Conservation (phyloP, 2,888 invertebrate species). For the Tachystola acroxantha region DNA sequence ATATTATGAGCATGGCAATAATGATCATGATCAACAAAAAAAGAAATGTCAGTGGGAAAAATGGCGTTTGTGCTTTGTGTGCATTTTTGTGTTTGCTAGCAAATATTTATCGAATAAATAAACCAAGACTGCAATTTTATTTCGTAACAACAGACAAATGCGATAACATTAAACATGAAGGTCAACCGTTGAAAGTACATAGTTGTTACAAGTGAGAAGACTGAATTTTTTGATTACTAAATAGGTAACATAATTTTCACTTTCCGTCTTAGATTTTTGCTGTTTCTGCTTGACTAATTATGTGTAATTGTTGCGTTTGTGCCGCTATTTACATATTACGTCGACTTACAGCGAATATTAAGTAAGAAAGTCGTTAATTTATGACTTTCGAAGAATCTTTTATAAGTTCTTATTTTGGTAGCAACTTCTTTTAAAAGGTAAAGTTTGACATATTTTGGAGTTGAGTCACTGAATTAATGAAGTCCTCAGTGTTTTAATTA, state of each 20-base stretch:
- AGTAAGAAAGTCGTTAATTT: no score
- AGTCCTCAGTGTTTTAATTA: slow-evolving; percentile 35
- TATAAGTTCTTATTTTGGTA: neutral
- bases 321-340: neutral
- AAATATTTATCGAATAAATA: slow-evolving; percentile 22
- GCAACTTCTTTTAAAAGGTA: slow-evolving; percentile 17
- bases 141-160: slow-evolving; percentile 17
- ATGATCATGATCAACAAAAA: no score
- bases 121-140: slow-evolving; percentile 16
- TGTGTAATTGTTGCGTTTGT: neutral
- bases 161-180: slow-evolving; percentile 24
- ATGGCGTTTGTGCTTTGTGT: slow-evolving; percentile 38
- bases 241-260: slow-evolving; percentile 11
- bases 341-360: no score
- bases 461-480: slow-evolving; percentile 42
- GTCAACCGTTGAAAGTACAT: slow-evolving; percentile 17
- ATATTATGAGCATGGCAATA: no score
- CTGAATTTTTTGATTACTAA: slow-evolving; percentile 12
- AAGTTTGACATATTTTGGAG: slow-evolving; percentile 32
- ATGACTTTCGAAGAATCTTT: neutral
- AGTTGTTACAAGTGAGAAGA: slow-evolving; percentile 19
- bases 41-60: slow-evolving; percentile 18
- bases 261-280: slow-evolving; percentile 4
- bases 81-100: slow-evolving; percentile 19
- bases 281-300: neutral